A percentile compares a stretch with the other conserved stretches of the same genome.
Conservation (phyloP, 2,113 vertebrate species). For the Crotalus helleri region DNA sequence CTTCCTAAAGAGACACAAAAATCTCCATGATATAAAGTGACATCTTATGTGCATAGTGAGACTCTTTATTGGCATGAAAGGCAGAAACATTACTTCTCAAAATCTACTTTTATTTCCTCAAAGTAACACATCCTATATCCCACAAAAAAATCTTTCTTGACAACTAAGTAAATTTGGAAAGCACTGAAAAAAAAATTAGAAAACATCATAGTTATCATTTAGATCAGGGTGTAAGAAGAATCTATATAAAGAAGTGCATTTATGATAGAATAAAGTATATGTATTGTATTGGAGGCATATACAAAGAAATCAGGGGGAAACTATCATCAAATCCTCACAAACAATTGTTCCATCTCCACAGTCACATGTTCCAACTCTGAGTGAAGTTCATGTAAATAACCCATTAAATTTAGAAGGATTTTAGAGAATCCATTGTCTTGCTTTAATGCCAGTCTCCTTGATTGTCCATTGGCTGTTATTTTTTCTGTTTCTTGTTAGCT, state of each 20-base stretch:
- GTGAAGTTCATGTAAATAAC: background rate
- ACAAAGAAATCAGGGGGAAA: background rate
- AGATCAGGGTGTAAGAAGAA: background rate
- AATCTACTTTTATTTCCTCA: background rate
- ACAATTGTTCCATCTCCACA: background rate
- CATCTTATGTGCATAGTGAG: background rate
- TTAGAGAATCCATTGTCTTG: background rate
- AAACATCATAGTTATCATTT: background rate
- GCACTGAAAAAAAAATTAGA: background rate
- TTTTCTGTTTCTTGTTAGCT: constrained; percentile 51
- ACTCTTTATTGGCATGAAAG: background rate
- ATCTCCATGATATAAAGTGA: background rate
- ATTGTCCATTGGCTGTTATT: constrained; percentile 31
- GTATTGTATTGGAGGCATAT: background rate
- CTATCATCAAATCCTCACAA: too few relatives aligned
- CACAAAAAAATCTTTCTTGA: background rate
- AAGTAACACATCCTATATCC: too few relatives aligned
- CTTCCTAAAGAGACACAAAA: background rate
- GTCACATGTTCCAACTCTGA: background rate
- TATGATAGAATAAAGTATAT: background rate
- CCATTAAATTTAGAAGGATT: background rate
- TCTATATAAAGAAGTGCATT: background rate
- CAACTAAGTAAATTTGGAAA: background rate
- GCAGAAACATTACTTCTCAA: background rate
- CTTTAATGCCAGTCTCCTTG: background rate